Evolutionary conservation across 2,888 invertebrate species (phyloP).

Genomic region (Cremastobaeus sp.): DNA sequence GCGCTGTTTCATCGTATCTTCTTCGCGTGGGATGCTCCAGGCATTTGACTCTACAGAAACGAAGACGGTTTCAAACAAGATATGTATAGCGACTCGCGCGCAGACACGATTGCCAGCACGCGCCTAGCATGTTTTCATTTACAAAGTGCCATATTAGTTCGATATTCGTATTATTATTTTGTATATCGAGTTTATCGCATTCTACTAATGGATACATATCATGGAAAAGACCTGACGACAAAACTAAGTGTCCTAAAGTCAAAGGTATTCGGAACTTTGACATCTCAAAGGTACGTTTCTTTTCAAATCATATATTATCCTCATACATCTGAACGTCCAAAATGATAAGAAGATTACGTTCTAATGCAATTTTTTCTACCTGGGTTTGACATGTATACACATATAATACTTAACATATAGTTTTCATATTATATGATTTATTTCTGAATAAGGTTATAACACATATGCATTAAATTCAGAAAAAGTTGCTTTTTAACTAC

Average conservation of each 20-base stretch:
- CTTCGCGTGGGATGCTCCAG: slow-evolving; percentile 50
- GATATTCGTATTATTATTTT: slow-evolving; percentile 27
- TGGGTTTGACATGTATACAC: no score
- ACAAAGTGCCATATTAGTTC: slow-evolving; percentile 36
- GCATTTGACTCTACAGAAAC: slow-evolving; percentile 33
- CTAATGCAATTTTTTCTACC: no score
- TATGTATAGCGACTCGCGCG: slow-evolving; percentile 43
- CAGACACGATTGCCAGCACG: slow-evolving; percentile 43
- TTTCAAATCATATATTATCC: neutral
- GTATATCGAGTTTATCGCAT: slow-evolving; percentile 24
- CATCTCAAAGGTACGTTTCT: slow-evolving; percentile 82
- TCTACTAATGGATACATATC: slow-evolving; percentile 42
- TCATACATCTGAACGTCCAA: no score
- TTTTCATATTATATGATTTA: no score
- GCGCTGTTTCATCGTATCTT: slow-evolving; percentile 49
- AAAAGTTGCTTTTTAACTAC: no score
- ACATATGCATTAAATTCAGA: no score
- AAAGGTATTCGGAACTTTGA: slow-evolving; percentile 89
- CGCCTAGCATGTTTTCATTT: slow-evolving; percentile 57
- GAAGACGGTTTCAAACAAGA: slow-evolving; percentile 47
- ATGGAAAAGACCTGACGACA: slow-evolving; percentile 81
- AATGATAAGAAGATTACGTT: no score
- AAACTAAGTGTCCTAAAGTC: slow-evolving; percentile 86
- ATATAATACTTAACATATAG: no score
- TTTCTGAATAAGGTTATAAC: no score